Evolutionary conservation across 2,113 vertebrate species (phyloP), one percentile per base, ranked within the genome.

Genomic region (Desmodus rotundus): DNA sequence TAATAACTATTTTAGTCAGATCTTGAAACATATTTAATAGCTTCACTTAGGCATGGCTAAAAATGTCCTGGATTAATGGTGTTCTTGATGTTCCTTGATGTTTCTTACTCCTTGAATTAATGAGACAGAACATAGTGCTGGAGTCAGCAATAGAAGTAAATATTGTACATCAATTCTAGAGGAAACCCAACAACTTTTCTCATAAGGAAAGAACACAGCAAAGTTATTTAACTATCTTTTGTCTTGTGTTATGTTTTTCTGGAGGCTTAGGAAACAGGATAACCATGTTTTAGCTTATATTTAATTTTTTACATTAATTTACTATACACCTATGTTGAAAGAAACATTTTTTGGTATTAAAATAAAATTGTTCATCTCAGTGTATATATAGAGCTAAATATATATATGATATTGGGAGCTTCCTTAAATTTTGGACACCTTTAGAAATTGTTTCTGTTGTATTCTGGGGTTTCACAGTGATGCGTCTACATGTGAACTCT

Each of bases 121-220:
- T 98, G 93, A 96, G 83, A 95, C 78, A 78, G 97, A 96, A 93
- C 89, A 97, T 97, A 95, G 19, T 96, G 72, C 89, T 97, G 0
- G 5, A 98, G 93, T 97, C 94, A 98, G 93, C 95, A 97, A 91
- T 74, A 96, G 84, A 95, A 95, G 68, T 86, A 98, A 97, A 98
- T 96, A 98, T 93, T 97, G 72, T 89, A 67, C 86, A 97, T 91
- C 91, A 98, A 81, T 97, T 97, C 80, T 73, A 96, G 63, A 96
- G 85, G 72, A 96, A 72, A 38, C 41, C 61, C 96, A 98, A 97
- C 77, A 97, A 94, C 87, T 96, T 92, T 97, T 90, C 89, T 31
- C 87, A 87, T 94, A 90, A 91, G 43, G 90, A 91, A 89, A 33
- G 45, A 78, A 85, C 28, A 36, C 10, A 78, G 43, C n/a, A 31